Base-by-base conservation (phyloP, 1,140 invertebrate genomes). In the Trichonephila inaurata region DNA sequence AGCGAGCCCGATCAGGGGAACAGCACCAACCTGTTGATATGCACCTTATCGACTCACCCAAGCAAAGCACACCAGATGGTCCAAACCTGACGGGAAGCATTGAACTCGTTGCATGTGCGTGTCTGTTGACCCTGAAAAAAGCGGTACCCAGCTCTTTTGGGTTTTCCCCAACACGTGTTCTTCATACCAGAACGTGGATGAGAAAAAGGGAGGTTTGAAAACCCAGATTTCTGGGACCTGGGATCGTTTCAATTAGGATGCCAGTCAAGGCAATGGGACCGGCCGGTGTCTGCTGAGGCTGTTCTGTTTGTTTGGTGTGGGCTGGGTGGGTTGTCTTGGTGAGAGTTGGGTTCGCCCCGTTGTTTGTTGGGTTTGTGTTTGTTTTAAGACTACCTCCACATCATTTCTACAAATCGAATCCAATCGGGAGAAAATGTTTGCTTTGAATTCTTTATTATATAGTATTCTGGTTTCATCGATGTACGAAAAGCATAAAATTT, bases 141-240 rank as follows among this genome's bases (percentile, higher is more conserved):
- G 85, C 85, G 61, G 82, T 85, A 58, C 51, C 82, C 44, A 51
- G 51, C n/a, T n/a, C n/a, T 60, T 8, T 85, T 85, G 61, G 85
- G 85, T 87, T 87, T 87, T 87, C 61, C 85, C 85, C 85, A 62
- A 6, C 85, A 85, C 85, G 85, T 87, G 58, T 12, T 62, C 58
- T 61, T 64, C 24, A 33, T 87, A 62, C 61, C 85, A 62, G 85
- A 85, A 28, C 66, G 21, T 14, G 2, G 44, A 24, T 85, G 82
- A 51, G 69, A 40, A 40, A 77, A 40, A 28, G 16, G 72, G 72
- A 77, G 72, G 72, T 51, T 82, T 51, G 14, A 82, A 82, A 40
- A 85, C 40, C 44, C 82, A 60, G 40, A 58, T 58, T 58, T 51
- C 82, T 58, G 51, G 82, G 82, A 58, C 82, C 51, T 85, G 82